Base-by-base conservation (phyloP, 1,140 invertebrate genomes). In the Portunus trituberculatus region DNA sequence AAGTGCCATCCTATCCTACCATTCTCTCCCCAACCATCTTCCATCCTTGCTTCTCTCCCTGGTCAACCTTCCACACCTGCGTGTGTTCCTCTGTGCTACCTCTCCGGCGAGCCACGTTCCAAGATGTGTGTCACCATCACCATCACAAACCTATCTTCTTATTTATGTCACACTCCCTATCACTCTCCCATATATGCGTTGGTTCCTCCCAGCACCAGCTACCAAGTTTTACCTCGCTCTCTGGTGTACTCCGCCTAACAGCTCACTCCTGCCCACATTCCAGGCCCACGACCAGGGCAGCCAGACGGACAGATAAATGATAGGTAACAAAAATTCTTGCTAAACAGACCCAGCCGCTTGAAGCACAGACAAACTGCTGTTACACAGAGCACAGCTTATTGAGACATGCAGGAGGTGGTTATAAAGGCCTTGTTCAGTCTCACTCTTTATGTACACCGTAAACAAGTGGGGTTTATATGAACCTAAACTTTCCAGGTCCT, bases 81-180 rank as follows among this genome's bases (percentile, higher is more conserved):
- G 39, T 59, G 52, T 39, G 39, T 59, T 59, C 52, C 52, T 39
- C 52, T 20, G 52, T 12, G 12, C 52, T 16, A 20, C 67, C 67
- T 76, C 67, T 7, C 67, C 20, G 10, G 20, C n/a, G 20, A 1
- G 12, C 67, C 4, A n/a, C 20, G 67, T 76, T 2, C 6, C n/a
- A 76, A 76, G 67, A 76, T 76, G 67, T n/a, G 67, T n/a, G 67
- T 76, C 67, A 76, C 67, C 67, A 76, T 76, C 67, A 59, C 6
- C 25, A 76, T n/a, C 67, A 76, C 67, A 76, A 76, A 76, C 67
- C 67, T 76, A 20, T 1, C n/a, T 25, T 76, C 67, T n/a, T 76
- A 76, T 76, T 25, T 76, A n/a, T 76, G 25, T 76, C 67, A 76
- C 20, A n/a, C 20, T n/a, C 67, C 25, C 67, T 76, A 76, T 76